Base-by-base conservation (phyloP, 2,113 vertebrate genomes). In the Coturnix japonica region DNA sequence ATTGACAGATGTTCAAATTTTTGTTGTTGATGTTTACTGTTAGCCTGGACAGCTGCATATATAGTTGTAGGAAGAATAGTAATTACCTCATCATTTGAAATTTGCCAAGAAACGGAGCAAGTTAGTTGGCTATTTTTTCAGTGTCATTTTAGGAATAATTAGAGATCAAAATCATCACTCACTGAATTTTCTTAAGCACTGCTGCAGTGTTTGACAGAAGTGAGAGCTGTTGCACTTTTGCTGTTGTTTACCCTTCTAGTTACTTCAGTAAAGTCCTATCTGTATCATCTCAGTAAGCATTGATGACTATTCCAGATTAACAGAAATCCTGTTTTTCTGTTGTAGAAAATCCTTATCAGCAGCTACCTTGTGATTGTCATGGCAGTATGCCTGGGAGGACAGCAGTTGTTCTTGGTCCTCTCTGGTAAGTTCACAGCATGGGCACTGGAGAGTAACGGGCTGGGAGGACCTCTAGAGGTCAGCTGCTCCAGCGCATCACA, bases 311-410 rank as follows among this genome's bases (percentile, higher is more conserved):
- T 77, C n/a, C 4, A 26, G 41, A 75, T 28, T 56, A 20, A 67
- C 69, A 71, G 18, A n/a, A 54, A 28, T 67, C n/a, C 28, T 69
- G 1, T 37, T 89, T 72, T 78, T 90, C 21, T 93, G 35, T 76
- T 90, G 78, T 73, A 99, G 98, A 98, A 95, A 98, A 98, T 88
- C 98, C 98, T 9, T 99, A 99, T 30, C 97, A 97, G 90, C 98
- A 98, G 81, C 97, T 99, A 64, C 99, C 99, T 14, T 99, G 99
- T 88, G 97, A 98, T 69, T 99, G 99, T 83, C 98, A 99, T 0
- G 98, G 98, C 87, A 99, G 98, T 82, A 98, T 99, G 98, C 98
- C 99, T 9, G 99, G 99, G 65, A 99, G 98, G 96, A 99, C 99
- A 0, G 98, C 99, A 1, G 98, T 99, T 84, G 97, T 98, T 74